phyloP scores from a whole-genome alignment of 2,113 vertebrate species.

The Phalacrocorax carbo region DNA sequence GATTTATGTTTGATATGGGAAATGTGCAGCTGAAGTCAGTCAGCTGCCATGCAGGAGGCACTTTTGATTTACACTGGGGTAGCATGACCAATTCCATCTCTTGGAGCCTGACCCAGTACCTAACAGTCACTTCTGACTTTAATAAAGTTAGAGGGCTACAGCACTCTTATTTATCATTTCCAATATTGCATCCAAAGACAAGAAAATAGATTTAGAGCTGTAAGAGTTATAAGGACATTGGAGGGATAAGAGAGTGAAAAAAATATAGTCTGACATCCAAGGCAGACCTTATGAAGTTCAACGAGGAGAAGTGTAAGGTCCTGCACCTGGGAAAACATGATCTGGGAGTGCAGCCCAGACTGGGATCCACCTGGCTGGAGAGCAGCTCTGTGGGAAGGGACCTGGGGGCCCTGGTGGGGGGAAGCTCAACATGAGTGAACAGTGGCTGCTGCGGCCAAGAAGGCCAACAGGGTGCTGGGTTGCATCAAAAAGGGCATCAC shows the following conservation, averaged over 20 bases:
- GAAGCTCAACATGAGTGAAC: too few relatives aligned
- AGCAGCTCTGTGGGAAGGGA: too few relatives aligned
- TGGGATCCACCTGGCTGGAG: too few relatives aligned
- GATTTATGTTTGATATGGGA: neutral
- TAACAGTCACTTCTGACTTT: neutral
- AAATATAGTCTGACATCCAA: neutral
- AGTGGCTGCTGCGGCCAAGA: too few relatives aligned
- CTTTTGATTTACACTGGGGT: neutral
- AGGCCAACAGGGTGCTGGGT: too few relatives aligned
- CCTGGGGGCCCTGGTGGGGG: too few relatives aligned
- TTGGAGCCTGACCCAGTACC: neutral
- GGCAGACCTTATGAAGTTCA: too few relatives aligned
- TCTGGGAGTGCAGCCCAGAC: too few relatives aligned
- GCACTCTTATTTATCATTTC: constrained; percentile 8
- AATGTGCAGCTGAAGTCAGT: neutral
- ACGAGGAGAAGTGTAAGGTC: too few relatives aligned
- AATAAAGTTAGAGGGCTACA: neutral
- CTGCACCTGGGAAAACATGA: too few relatives aligned
- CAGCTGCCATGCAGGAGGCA: neutral
- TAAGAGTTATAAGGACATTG: neutral
- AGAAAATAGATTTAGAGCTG: constrained; percentile 16
- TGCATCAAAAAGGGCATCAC: too few relatives aligned
- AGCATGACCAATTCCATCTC: neutral
- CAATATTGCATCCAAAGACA: neutral
- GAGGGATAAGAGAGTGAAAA: neutral